Evolutionary conservation across 2,113 vertebrate genomes (phyloP).

Genomic region (Jaculus jaculus): DNA sequence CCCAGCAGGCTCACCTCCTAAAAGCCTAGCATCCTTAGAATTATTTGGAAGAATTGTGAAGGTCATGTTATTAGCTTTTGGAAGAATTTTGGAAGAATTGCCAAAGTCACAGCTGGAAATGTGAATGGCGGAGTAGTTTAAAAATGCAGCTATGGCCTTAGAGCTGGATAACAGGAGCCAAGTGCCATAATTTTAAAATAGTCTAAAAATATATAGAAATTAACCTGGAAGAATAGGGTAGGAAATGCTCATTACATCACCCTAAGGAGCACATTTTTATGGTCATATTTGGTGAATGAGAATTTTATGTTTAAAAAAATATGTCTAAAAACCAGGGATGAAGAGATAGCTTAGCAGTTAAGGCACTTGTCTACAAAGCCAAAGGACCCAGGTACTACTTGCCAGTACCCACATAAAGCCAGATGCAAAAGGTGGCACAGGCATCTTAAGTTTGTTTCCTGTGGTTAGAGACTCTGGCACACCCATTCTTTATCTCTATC

Average conservation of each 20-base stretch:
- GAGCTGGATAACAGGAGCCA: not conserved
- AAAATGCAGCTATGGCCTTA: not conserved
- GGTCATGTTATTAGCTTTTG: too few species aligned
- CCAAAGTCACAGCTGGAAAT: not conserved
- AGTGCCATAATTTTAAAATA: not conserved
- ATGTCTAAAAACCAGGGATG: slow-evolving; percentile 19
- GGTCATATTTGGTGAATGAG: not conserved
- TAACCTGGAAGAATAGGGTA: not conserved
- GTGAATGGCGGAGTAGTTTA: not conserved
- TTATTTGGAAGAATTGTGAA: slow-evolving; percentile 7
- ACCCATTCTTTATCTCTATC: too few species aligned
- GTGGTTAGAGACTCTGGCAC: too few species aligned
- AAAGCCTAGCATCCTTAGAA: not conserved
- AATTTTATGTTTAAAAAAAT: slow-evolving; percentile 8
- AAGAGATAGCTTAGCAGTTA: too few species aligned
- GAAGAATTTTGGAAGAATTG: not conserved
- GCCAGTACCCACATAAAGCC: too few species aligned
- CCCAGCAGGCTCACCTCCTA: not conserved
- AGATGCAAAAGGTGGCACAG: too few species aligned
- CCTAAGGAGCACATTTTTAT: not conserved
- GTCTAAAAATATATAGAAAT: not conserved
- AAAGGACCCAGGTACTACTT: too few species aligned
- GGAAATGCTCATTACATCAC: not conserved
- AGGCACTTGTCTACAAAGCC: too few species aligned
- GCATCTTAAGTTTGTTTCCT: too few species aligned